Base-by-base conservation (phyloP, 1,140 invertebrate species). In the Hormaphis cornu region DNA sequence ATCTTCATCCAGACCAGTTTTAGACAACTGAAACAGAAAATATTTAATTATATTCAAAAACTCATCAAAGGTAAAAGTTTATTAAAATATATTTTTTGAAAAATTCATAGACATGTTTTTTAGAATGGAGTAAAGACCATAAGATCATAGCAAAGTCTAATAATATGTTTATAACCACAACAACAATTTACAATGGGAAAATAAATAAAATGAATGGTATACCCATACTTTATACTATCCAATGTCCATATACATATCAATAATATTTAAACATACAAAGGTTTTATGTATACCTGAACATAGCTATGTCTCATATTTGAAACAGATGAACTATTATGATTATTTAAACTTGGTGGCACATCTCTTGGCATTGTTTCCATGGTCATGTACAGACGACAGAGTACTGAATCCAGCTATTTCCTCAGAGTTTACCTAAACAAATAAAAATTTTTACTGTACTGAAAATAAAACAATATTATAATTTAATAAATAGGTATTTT, bases 1-100 rank as follows among this genome's bases (percentile, higher is more conserved):
- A 76, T 95, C 92, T 79, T 94, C 91, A 73, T 89, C 88, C 71
- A 81, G 77, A 78, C 82, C 83, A 73, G 82, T 81, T 78, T 82
- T 79, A 75, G 81, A 79, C 75, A 83, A 70, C 77, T 78, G 73
- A 66, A 76, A 74, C 10, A 70, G 72, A 70, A 66, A 69, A 66
- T 48, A 54, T 50, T 16, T 3, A 42, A 59, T 63, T 18, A 70
- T 28, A 50, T 30, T 44, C 37, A 48, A 71, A 18, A 40, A n/a
- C n/a, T n/a, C n/a, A n/a, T n/a, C n/a, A n/a, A n/a, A n/a, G n/a
- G n/a, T n/a, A n/a, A n/a, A n/a, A n/a, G n/a, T n/a, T n/a, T n/a
- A n/a, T n/a, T n/a, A n/a, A n/a, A n/a, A n/a, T n/a, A n/a, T n/a
- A n/a, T n/a, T n/a, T n/a, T n/a, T n/a, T n/a, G n/a, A n/a, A n/a